A percentile compares a stretch with the other conserved stretches of the same genome.
phyloP scores from a whole-genome alignment of 2,113 vertebrate genomes.

The Oryzias woworae region DNA sequence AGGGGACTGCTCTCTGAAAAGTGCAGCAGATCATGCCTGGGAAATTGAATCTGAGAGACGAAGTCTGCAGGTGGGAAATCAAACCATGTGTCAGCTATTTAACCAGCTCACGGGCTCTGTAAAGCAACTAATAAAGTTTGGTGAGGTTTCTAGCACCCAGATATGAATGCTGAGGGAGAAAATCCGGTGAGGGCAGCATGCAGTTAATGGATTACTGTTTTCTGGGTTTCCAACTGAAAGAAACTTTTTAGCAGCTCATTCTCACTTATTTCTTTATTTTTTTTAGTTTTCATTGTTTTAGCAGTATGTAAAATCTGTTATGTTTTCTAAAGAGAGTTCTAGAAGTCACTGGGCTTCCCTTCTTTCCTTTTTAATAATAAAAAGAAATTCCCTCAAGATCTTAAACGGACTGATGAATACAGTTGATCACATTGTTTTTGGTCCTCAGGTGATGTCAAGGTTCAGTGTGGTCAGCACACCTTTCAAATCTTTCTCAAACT shows the following conservation, averaged over 20 bases:
- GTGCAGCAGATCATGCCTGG: conserved; percentile 28
- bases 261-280: neutral
- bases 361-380: no score
- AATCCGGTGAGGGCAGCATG: conserved; percentile 8
- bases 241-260: conserved; percentile 19
- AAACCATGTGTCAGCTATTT: conserved; percentile 40
- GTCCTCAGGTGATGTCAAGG: no score
- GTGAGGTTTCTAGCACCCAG: conserved; percentile 6
- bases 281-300: conserved; percentile 18
- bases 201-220: conserved; percentile 16
- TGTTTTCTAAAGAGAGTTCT: no score
- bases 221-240: conserved; percentile 14
- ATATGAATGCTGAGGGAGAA: conserved; percentile 4
- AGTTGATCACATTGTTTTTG: no score
- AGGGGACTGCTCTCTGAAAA: conserved; percentile 24
- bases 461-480: no score
- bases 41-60: conserved; percentile 16
- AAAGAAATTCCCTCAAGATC: no score
- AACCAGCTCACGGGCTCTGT: conserved; percentile 13
- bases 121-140: conserved; percentile 6
- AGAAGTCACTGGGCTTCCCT: no score
- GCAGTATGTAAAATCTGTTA: conserved; percentile 10
- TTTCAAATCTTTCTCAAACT: no score
- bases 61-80: conserved; percentile 42
- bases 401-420: no score